A percentile compares a stretch with the other conserved stretches of the same genome.
Conservation (phyloP, 2,113 vertebrate genomes). For the Pitta sordida region DNA sequence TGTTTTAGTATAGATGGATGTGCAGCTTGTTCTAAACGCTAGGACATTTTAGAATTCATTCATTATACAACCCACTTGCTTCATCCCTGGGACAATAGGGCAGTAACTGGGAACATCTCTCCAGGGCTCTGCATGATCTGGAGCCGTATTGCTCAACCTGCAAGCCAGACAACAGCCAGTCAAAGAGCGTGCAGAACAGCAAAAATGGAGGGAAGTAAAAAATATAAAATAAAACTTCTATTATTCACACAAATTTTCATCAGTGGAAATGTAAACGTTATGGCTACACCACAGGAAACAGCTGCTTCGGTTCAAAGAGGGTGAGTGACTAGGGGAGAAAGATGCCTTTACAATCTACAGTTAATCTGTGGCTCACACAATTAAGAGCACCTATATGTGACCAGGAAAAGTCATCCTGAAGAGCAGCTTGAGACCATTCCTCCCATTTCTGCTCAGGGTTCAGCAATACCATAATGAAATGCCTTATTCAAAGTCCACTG, state of each 20-base stretch:
- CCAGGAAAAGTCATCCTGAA: neutral
- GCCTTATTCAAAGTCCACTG: neutral
- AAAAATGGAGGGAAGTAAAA: neutral
- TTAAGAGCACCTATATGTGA: neutral
- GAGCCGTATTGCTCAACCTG: neutral
- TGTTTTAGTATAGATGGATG: neutral
- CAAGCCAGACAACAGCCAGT: neutral
- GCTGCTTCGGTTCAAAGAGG: neutral
- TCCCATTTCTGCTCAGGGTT: neutral
- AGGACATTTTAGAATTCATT: neutral
- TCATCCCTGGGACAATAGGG: conserved; percentile 4
- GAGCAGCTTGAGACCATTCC: neutral
- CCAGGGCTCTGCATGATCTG: neutral
- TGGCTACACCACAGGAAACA: neutral
- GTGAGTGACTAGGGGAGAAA: neutral
- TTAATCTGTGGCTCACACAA: neutral
- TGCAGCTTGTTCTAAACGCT: neutral
- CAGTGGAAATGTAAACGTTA: neutral
- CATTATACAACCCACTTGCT: neutral
- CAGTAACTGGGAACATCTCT: neutral
- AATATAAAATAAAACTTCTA: neutral
- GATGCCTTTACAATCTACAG: neutral
- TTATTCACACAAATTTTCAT: neutral
- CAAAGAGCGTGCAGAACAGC: neutral
- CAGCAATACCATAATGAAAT: neutral